These are phyloP conservation scores for Sisor rabdophorus DNA, from an alignment of 2,113 vertebrate species.

Conservation along the genomic window DNA sequence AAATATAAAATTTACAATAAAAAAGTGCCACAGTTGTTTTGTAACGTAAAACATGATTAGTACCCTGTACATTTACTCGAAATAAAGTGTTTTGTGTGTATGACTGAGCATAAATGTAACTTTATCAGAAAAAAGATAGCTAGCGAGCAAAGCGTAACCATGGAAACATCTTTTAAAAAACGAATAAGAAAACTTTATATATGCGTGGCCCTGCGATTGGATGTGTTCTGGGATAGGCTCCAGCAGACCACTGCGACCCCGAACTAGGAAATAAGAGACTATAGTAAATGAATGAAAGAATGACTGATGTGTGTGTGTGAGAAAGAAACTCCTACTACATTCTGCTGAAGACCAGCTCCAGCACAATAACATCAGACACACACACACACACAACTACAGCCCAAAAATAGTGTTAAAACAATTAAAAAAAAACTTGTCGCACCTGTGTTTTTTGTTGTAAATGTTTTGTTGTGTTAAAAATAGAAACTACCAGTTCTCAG, in stretches of 20 bases:
- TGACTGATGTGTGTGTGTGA: too few species aligned
- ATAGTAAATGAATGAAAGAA: too few species aligned
- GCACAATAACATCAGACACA: not conserved
- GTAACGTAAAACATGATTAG: not conserved
- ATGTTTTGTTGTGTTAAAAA: not conserved
- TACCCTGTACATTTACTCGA: not conserved
- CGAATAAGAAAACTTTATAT: not conserved
- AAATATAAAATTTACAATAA: not conserved
- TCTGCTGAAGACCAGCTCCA: constrained; percentile 19
- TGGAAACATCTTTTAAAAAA: not conserved
- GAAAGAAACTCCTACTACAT: not conserved
- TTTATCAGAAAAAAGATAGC: not conserved
- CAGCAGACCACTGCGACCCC: too few species aligned
- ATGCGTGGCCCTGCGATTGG: not conserved
- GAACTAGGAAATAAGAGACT: too few species aligned
- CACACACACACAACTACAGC: not conserved
- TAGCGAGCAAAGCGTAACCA: not conserved
- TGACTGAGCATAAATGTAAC: not conserved
- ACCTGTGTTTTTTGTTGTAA: not conserved
- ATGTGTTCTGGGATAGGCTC: too few species aligned
- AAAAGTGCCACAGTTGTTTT: not conserved
- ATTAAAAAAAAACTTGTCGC: not conserved
- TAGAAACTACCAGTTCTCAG: not conserved
- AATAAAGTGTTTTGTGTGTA: not conserved
- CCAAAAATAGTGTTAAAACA: too few species aligned